phyloP scores from a whole-genome alignment of 1,140 invertebrate species.

The Varroa destructor region DNA sequence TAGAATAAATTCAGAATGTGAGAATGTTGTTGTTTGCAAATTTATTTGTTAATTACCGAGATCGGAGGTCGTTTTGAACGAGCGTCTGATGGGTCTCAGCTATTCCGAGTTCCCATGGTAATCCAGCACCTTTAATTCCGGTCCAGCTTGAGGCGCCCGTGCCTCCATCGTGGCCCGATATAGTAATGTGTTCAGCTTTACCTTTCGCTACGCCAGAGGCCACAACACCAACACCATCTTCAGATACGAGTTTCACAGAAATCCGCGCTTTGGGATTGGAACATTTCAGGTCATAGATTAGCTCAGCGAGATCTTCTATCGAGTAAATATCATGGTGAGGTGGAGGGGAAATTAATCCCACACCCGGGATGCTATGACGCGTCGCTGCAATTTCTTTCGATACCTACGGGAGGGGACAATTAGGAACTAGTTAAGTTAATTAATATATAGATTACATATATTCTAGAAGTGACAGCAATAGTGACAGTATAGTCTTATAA shows the following conservation, averaged over 20 bases:
- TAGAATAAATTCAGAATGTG: too few relatives aligned
- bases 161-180: constrained; percentile 95
- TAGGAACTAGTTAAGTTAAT: background rate
- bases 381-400: constrained; percentile 88
- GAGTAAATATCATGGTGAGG: constrained; percentile 99
- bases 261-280: constrained; percentile 89
- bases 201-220: constrained; percentile 92
- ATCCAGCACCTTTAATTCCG: constrained; percentile 74
- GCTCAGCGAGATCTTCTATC: constrained; percentile 93
- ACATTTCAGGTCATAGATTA: constrained; percentile 96
- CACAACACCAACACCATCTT: constrained; percentile 94
- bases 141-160: constrained; percentile 97
- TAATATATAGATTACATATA: background rate
- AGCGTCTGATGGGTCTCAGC: constrained; percentile 92
- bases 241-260: constrained; percentile 94
- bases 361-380: constrained; percentile 84
- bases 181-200: constrained; percentile 96
- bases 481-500: background rate
- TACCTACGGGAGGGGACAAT: constrained; percentile 46
- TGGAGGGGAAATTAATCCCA: constrained; percentile 95
- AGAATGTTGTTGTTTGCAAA: too few relatives aligned
- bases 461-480: background rate
- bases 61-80: constrained; percentile 85
- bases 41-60: constrained; percentile 40
- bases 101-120: constrained; percentile 94